These are phyloP conservation scores for Episyrphus balteatus DNA, from an alignment of 1,140 invertebrate species.

Conservation along the genomic window DNA sequence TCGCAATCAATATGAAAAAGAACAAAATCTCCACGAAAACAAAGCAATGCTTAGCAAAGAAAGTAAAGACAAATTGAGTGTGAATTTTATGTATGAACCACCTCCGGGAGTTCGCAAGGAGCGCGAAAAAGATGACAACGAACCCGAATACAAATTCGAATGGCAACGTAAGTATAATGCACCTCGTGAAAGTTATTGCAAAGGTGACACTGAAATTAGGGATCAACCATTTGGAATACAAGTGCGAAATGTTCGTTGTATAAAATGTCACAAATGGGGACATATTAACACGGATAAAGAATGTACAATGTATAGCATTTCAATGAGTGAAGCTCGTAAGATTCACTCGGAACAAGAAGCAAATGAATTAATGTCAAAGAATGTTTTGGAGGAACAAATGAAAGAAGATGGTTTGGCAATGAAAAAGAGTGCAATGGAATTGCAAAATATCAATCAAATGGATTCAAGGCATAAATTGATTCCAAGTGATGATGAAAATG, in stretches of 20 bases:
- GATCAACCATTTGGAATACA: slow-evolving; percentile 99
- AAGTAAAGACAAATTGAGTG: slow-evolving; percentile 95
- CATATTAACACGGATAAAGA: slow-evolving; percentile 97
- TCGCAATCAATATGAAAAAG: slow-evolving; percentile 93
- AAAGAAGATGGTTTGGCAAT: slow-evolving; percentile 81
- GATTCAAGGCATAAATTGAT: slow-evolving; percentile 34
- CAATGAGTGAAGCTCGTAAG: slow-evolving; percentile 53
- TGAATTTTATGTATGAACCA: slow-evolving; percentile 99
- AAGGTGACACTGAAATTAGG: slow-evolving; percentile 88
- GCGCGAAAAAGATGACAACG: slow-evolving; percentile 81
- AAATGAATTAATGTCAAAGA: slow-evolving; percentile 49
- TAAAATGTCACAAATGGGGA: slow-evolving; percentile 99
- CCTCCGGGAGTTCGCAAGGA: slow-evolving; percentile 91
- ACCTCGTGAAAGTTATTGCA: slow-evolving; percentile 92
- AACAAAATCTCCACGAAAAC: slow-evolving; percentile 97
- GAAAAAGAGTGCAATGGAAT: slow-evolving; percentile 58
- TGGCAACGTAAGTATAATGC: slow-evolving; percentile 99
- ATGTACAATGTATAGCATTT: slow-evolving; percentile 85
- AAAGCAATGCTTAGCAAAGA: slow-evolving; percentile 95
- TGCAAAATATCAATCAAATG: slow-evolving; percentile 30
- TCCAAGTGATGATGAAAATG: slow-evolving; percentile 40
- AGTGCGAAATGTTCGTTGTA: slow-evolving; percentile 93
- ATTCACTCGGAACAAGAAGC: slow-evolving; percentile 42
- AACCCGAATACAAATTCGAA: slow-evolving; percentile 97
- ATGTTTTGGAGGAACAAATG: slow-evolving; percentile 79